Evolutionary conservation across 2,797 vertebrate species (phyloP).

Genomic region (Cyprinella venusta): DNA sequence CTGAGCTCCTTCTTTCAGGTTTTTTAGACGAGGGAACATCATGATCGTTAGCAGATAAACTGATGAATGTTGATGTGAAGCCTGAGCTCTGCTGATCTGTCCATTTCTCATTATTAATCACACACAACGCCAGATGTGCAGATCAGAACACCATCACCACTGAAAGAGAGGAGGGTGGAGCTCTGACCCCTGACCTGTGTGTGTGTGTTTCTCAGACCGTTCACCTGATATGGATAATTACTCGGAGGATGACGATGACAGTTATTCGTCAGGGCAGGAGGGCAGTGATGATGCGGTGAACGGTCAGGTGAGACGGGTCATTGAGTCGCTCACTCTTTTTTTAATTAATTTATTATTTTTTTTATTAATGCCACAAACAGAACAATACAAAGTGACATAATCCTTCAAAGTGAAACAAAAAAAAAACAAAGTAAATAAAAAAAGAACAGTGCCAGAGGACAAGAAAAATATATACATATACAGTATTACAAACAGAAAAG

Average conservation of each 20-base stretch:
- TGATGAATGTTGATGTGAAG: not conserved
- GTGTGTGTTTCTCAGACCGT: slow-evolving; percentile 70
- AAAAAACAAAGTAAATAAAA: too few relatives aligned
- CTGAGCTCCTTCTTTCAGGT: not conserved
- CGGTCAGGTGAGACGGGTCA: slow-evolving; percentile 71
- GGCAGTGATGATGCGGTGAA: slow-evolving; percentile 81
- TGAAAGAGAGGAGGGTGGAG: not conserved
- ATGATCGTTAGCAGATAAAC: too few relatives aligned
- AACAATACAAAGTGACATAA: too few relatives aligned
- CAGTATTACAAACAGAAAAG: too few relatives aligned
- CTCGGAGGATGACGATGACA: slow-evolving; percentile 85
- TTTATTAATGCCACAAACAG: too few relatives aligned
- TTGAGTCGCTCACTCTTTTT: not conserved
- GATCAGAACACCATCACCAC: not conserved
- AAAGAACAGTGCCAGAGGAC: too few relatives aligned
- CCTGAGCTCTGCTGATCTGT: not conserved
- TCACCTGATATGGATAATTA: slow-evolving; percentile 85
- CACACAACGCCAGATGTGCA: not conserved
- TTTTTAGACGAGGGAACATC: too few relatives aligned
- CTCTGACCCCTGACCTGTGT: slow-evolving; percentile 41
- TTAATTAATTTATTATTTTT: too few relatives aligned
- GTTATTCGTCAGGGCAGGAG: slow-evolving; percentile 84
- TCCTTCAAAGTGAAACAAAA: too few relatives aligned
- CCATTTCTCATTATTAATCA: not conserved
- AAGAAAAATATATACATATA: too few relatives aligned